Evolutionary conservation across 1,140 invertebrate species (phyloP), one percentile per base, ranked within the genome.

Genomic region (Ips nitidus): DNA sequence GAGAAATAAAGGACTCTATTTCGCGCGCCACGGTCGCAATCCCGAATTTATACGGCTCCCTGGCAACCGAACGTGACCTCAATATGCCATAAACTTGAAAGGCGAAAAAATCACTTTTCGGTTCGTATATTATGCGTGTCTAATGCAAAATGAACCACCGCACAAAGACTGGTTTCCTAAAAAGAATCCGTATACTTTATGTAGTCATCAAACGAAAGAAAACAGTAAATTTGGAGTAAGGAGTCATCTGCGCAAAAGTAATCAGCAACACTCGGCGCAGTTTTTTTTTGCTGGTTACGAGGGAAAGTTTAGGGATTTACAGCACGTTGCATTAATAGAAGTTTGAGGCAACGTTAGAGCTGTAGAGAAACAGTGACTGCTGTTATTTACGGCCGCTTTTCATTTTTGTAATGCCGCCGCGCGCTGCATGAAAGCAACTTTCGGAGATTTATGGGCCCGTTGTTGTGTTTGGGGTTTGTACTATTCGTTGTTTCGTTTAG

Each of bases 1-100:
- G 53, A 56, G 64, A 66, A 66, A 58, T 66, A 66, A 66, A 58
- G 52, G 40, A 66, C 22, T 66, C 53, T 66, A 66, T 66, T 66
- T 66, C 53, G n/a, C 45, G 64, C 37, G 53, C 64, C 64, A 37
- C 42, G 41, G 42, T 42, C 57, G 45, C 39, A 66, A 47, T 66
- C 53, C 58, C 41, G 42, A 58, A 66, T 66, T 47, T 66, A 66
- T 66, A 58, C 40, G 53, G 55, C 58, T 66, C 47, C 58, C 53
- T 66, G 52, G 52, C 40, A 45, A 58, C 38, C 53, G 53, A 66
- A 0, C 64, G 64, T 66, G 64, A 66, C 53, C 64, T 47, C 53
- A 57, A 66, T 66, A 39, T 50, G 36, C 62, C 42, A 65, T 65
- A 53, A 53, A 65, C 62, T 55, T 47, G n/a, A 47, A 47, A 47